Base-by-base conservation (phyloP, 2,888 invertebrate genomes). In the Tipula confusa region DNA sequence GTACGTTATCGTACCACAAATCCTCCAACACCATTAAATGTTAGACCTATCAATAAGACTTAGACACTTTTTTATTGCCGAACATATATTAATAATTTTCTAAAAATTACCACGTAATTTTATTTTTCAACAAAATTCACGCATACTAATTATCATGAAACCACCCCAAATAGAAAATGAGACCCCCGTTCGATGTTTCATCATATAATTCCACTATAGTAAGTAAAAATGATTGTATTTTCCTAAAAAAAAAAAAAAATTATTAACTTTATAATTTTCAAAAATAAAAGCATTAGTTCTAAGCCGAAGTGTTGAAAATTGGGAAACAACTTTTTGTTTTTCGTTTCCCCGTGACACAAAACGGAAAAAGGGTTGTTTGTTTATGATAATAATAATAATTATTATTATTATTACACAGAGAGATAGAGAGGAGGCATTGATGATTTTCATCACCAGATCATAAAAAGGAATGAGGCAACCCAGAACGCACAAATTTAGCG, bases 281-380 rank as follows among this genome's bases (percentile, higher is more conserved):
- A 64, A 64, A 64, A 64, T 38, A 11, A 64, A 64, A 64, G 64
- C 11, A 64, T 64, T 64, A 64, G 64, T 64, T 64, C 24, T 64
- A 64, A 64, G 64, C 64, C 64, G 24, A 64, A 64, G 64, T 64
- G 64, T 64, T 64, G 64, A 64, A 64, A 64, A 64, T 64, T 64
- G 24, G 64, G 24, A 64, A 64, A 18, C 9, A 38, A 18, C 24
- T 64, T 64, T 64, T 64, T 64, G 9, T 24, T 64, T 6, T 18
- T n/a, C n/a, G n/a, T n/a, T n/a, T 64, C 9, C 64, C 11, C 64
- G n/a, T n/a, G 24, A 24, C 64, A 64, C 64, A 64, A 18, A 64
- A 64, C 64, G 64, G 64, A 24, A 64, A 64, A 24, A 64, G 64
- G 64, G 64, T 64, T 64, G 64, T 64, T 64, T 64, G 64, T 64